Conservation (phyloP, 2,888 invertebrate genomes). For the Zelleria hepariella region DNA sequence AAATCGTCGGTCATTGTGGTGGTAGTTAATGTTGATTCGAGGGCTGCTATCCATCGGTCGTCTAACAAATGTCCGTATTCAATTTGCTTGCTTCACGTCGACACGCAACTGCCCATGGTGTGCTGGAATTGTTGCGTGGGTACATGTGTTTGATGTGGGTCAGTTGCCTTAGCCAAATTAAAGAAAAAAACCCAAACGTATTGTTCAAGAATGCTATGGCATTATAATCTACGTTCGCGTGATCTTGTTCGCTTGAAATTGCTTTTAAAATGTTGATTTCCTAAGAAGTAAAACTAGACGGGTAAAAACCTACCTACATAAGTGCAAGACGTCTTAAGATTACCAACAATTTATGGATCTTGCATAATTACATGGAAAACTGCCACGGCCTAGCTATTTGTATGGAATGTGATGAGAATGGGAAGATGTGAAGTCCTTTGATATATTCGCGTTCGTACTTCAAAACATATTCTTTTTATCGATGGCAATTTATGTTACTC, state of each 20-base stretch:
- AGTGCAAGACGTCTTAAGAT: neutral
- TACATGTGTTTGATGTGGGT: conserved; percentile 49
- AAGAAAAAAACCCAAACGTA: conserved; percentile 18
- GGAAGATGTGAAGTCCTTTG: neutral
- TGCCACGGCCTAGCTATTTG: neutral
- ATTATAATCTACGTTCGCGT: conserved; percentile 19
- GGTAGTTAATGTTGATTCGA: conserved; percentile 59
- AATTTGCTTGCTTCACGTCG: conserved; percentile 53
- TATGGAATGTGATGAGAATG: neutral
- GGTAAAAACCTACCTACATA: neutral
- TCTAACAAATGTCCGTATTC: conserved; percentile 51
- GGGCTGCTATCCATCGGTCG: conserved; percentile 39
- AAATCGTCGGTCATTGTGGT: conserved; percentile 64
- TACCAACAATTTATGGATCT: neutral
- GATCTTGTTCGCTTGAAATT: conserved; percentile 8
- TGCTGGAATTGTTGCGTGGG: conserved; percentile 43
- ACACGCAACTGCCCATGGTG: conserved; percentile 51
- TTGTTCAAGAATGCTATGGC: conserved; percentile 28
- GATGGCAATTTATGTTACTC: neutral
- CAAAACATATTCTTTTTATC: neutral
- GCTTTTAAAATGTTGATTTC: conserved; percentile 3
- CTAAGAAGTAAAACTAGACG: conserved; percentile 5
- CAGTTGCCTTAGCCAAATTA: conserved; percentile 34
- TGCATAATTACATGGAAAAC: neutral
- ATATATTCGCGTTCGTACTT: neutral